A percentile compares a stretch with the other conserved stretches of the same genome.
Conservation (phyloP, 1,140 invertebrate species). For the Pseudomyrmex gracilis region DNA sequence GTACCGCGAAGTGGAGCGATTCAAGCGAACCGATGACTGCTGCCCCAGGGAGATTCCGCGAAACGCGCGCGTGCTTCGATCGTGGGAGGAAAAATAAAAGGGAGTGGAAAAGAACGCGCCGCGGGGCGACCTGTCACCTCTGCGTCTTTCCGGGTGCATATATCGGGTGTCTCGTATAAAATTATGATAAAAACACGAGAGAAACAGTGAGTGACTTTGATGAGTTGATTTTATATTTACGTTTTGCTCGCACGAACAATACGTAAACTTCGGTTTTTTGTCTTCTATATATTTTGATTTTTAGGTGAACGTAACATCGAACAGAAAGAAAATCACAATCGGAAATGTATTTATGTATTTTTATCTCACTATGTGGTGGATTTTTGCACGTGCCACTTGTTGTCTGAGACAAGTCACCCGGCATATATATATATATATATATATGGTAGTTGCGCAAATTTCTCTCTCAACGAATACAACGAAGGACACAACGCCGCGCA, state of each 20-base stretch:
- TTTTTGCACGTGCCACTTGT: constrained; percentile 55
- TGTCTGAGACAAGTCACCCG: constrained; percentile 14
- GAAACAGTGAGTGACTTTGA: too few relatives aligned
- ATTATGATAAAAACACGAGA: too few relatives aligned
- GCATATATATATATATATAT: not conserved
- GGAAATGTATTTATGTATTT: not conserved
- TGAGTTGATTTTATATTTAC: not conserved
- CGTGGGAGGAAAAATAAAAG: constrained; percentile 5
- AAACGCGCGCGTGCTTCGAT: not conserved
- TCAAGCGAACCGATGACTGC: constrained; percentile 1
- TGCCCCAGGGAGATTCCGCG: not conserved
- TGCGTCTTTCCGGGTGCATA: not conserved
- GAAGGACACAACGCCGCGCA: constrained; percentile 67
- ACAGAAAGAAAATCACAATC: too few relatives aligned
- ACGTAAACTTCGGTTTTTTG: too few relatives aligned
- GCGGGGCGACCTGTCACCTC: not conserved
- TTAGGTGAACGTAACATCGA: too few relatives aligned
- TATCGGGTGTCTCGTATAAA: not conserved
- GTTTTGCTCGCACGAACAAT: too few relatives aligned
- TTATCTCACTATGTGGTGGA: constrained; percentile 17
- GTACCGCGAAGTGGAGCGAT: constrained; percentile 4
- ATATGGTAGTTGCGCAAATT: constrained; percentile 66
- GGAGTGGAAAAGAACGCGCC: not conserved
- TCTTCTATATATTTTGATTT: too few relatives aligned
- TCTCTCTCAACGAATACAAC: constrained; percentile 69